phyloP scores from a whole-genome alignment of 2,888 invertebrate species.

The Rutpela maculata region DNA sequence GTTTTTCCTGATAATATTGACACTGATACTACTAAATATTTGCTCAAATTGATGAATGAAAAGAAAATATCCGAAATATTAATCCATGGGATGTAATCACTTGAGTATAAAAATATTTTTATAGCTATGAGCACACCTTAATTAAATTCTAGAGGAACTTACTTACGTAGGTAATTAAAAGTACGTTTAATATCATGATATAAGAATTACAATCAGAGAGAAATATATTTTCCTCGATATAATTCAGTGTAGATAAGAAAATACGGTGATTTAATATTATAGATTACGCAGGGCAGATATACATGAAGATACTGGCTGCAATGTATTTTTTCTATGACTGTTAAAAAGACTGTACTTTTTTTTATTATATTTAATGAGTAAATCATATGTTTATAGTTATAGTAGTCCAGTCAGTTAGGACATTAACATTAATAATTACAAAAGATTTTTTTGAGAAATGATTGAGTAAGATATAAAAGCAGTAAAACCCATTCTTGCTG shows the following conservation, averaged over 20 bases:
- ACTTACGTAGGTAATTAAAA: neutral
- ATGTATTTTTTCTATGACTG: too few species aligned
- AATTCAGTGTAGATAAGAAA: neutral
- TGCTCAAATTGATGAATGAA: slow-evolving; percentile 28
- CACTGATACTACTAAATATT: slow-evolving; percentile 33
- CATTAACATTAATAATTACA: too few species aligned
- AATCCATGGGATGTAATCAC: slow-evolving; percentile 20
- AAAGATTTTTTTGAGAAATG: too few species aligned
- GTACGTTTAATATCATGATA: neutral
- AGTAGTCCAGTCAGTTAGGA: too few species aligned
- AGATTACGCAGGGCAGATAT: too few species aligned
- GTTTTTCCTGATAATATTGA: slow-evolving; percentile 38
- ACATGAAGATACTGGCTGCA: too few species aligned
- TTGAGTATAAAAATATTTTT: slow-evolving; percentile 18
- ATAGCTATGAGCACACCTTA: slow-evolving; percentile 6
- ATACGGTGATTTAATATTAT: too few species aligned
- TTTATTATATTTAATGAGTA: too few species aligned
- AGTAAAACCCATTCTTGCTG: too few species aligned
- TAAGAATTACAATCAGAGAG: neutral
- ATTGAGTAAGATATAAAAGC: too few species aligned
- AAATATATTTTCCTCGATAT: neutral
- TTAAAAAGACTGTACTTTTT: too few species aligned
- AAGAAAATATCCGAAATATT: slow-evolving; percentile 35
- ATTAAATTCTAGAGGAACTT: neutral
- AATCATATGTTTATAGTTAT: too few species aligned